Conservation (phyloP, 1,140 invertebrate genomes). For the Pantala flavescens region DNA sequence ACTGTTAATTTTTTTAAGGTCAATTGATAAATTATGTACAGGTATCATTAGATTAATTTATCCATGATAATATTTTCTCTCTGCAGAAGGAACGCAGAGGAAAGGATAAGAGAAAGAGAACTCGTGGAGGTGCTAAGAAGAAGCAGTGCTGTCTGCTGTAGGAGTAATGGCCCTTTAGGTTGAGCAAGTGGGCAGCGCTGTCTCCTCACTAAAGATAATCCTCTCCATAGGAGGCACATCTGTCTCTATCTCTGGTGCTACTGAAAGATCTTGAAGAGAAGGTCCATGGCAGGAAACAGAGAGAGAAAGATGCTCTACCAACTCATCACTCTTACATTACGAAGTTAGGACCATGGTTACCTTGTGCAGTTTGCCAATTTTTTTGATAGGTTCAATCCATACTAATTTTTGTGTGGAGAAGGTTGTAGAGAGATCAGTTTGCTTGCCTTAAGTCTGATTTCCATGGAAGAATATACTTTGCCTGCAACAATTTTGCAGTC, state of each 20-base stretch:
- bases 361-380: not conserved
- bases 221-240: not conserved
- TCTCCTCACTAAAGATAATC: not conserved
- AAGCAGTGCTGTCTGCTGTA: constrained; percentile 11
- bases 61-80: too few species aligned
- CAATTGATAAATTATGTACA: too few species aligned
- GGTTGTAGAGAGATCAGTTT: too few species aligned
- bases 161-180: not conserved
- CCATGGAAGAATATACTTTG: too few species aligned
- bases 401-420: too few species aligned
- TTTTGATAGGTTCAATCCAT: not conserved
- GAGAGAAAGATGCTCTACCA: not conserved
- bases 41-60: too few species aligned
- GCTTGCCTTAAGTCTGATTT: too few species aligned
- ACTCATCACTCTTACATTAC: too few species aligned
- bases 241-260: not conserved
- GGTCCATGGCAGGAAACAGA: not conserved
- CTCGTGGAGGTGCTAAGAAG: constrained; percentile 9
- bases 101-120: constrained; percentile 14
- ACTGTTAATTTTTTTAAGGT: too few species aligned
- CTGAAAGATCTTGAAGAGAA: not conserved
- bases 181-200: not conserved
- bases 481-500: too few species aligned
- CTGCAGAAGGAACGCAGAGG: constrained; percentile 14
- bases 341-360: not conserved